Base-by-base conservation (phyloP, 1,140 invertebrate species). In the Dinothrombium tinctorium region DNA sequence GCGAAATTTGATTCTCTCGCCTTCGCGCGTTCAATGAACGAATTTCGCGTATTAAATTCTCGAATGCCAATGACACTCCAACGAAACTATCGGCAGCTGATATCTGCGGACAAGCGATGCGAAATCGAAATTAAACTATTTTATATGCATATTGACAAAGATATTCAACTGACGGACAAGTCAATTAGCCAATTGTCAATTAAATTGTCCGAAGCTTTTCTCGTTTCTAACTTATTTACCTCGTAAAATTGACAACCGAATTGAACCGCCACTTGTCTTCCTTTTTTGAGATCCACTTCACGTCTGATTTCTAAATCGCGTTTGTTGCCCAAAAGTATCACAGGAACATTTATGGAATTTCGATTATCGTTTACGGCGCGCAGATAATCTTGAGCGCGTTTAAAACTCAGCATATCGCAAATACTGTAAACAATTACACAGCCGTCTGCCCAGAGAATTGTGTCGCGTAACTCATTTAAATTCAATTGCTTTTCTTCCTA, bases 351-450 rank as follows among this genome's bases (percentile, higher is more conserved):
- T 20, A 25, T 26, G 3, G 24, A 20, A 2, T n/a, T 20, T 23
- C 35, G 21, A 4, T 38, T 21, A 17, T n/a, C 12, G 14, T 25
- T 12, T 15, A 43, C 22, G 8, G 17, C 11, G 14, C 38, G 24
- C 19, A 43, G 15, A 15, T 36, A 43, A n/a, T 38, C 4, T 37
- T 37, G 17, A 38, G 72, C 74, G 50, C 74, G 72, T 33, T 67
- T 61, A 49, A 76, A 75, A 43, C 71, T 74, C 44, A 61, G 60
- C 43, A 68, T 59, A 51, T 76, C 74, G 4, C 73, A 76, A 42
- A 79, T 72, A 45, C 73, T 74, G 57, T 79, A 80, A 23, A 76
- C 72, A n/a, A 78, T 64, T 4, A 77, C 57, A 53, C 71, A 76
- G 4, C 71, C 74, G 53, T 79, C 75, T 1, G 73, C 72, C 73